Percentiles rank a stretch among this genome's conserved stretches.
phyloP scores from a whole-genome alignment of 2,113 vertebrate genomes.

The Apistogramma diplotaenia region DNA sequence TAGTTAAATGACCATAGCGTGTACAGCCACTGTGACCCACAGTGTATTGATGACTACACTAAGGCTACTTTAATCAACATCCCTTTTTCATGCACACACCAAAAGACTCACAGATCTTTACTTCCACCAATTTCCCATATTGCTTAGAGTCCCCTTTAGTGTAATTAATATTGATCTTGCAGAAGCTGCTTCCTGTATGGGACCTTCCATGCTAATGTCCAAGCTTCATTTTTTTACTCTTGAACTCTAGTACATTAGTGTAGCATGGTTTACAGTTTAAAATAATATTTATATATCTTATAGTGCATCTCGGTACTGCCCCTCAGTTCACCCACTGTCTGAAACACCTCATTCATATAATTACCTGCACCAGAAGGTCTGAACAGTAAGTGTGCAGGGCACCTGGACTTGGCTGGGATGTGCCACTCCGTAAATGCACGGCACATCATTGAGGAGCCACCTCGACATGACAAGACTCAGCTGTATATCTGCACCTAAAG shows the following conservation, averaged over 20 bases:
- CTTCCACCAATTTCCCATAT: not conserved
- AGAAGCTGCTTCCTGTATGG: not conserved
- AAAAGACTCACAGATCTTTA: not conserved
- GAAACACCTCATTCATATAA: accelerated
- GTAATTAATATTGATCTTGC: not conserved
- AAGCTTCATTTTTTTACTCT: not conserved
- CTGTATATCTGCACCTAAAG: too few relatives aligned
- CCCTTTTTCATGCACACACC: not conserved
- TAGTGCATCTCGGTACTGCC: not conserved
- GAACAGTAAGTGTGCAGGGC: not conserved
- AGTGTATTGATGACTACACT: constrained; percentile 30
- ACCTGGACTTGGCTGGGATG: not conserved
- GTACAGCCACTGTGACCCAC: not conserved
- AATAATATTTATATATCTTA: not conserved
- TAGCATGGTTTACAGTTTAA: not conserved
- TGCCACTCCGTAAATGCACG: too few relatives aligned
- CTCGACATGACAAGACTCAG: too few relatives aligned
- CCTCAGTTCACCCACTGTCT: not conserved
- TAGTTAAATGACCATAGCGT: not conserved
- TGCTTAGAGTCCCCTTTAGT: not conserved
- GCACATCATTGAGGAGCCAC: too few relatives aligned
- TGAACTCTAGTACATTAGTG: not conserved
- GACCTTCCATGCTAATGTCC: not conserved
- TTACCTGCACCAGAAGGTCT: not conserved
- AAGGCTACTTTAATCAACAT: constrained; percentile 9